Percentiles rank a stretch among this genome's conserved stretches.
These are phyloP conservation scores for Tarsius wallacei DNA, from an alignment of 2,797 vertebrate species.

Conservation along the genomic window DNA sequence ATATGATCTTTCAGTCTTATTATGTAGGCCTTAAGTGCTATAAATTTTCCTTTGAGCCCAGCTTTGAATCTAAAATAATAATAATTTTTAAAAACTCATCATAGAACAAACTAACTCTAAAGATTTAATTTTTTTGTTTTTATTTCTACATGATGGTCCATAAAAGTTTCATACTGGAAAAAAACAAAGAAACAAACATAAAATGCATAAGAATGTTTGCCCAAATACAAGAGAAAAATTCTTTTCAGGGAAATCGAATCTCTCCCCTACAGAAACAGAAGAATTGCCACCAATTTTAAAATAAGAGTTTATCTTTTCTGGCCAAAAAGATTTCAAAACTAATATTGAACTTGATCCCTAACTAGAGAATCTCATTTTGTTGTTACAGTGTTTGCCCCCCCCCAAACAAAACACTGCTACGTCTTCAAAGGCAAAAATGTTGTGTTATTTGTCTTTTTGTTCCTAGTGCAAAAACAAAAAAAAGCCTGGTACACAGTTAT, in stretches of 20 bases:
- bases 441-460: not conserved
- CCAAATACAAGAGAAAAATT: not conserved
- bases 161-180: no score
- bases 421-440: not conserved
- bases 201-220: not conserved
- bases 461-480: not conserved
- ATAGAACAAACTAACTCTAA: no score
- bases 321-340: not conserved
- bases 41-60: no score
- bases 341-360: fast-evolving
- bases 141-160: no score
- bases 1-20: no score
- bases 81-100: no score
- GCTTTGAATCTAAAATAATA: no score
- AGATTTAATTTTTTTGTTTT: no score
- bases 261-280: not conserved
- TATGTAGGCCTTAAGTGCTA: no score
- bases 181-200: no score
- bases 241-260: not conserved
- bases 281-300: not conserved
- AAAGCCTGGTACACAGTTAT: not conserved
- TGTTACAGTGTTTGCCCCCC: not conserved
- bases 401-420: not conserved
- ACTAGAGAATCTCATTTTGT: not conserved
- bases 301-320: not conserved